A percentile compares a stretch with the other conserved stretches of the same genome.
Evolutionary conservation across 2,113 vertebrate species (phyloP).

Genomic region (Bujurquina vittata): DNA sequence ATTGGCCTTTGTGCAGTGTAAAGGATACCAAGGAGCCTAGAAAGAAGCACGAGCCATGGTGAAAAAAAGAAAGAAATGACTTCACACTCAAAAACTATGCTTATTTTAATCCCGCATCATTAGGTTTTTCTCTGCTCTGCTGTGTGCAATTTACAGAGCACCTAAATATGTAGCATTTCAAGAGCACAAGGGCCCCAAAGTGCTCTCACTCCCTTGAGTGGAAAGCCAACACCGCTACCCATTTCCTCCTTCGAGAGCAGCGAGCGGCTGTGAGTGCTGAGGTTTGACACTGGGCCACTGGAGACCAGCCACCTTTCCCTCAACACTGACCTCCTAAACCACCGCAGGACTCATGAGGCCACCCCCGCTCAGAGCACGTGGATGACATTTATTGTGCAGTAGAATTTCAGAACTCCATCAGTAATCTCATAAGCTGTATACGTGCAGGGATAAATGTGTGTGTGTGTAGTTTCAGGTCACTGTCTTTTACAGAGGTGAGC

Average conservation of each 20-base stretch:
- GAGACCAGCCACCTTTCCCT: conserved; percentile 57
- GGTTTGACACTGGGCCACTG: conserved; percentile 61
- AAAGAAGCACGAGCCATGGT: neutral
- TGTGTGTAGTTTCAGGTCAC: conserved; percentile 50
- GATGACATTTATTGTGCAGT: conserved; percentile 61
- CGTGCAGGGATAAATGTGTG: conserved; percentile 1
- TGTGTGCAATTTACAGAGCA: neutral
- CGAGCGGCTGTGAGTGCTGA: conserved; percentile 29
- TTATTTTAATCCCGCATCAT: conserved; percentile 15
- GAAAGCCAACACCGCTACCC: conserved; percentile 5
- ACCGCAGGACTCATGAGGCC: conserved; percentile 47
- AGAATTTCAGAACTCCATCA: conserved; percentile 51
- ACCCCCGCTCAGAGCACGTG: conserved; percentile 26
- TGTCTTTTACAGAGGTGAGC: conserved; percentile 47
- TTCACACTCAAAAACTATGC: conserved; percentile 38
- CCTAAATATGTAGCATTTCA: conserved; percentile 32
- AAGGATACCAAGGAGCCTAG: conserved; percentile 3
- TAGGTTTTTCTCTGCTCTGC: conserved; percentile 4
- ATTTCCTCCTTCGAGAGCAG: conserved; percentile 4
- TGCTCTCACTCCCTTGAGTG: conserved; percentile 18
- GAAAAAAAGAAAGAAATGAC: neutral
- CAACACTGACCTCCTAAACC: conserved; percentile 65
- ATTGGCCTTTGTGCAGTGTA: neutral
- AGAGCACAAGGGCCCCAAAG: conserved; percentile 28
- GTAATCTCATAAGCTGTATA: conserved; percentile 26